A percentile compares a stretch with the other conserved stretches of the same genome.
Evolutionary conservation across 2,113 vertebrate genomes (phyloP).

Genomic region (Ginglymostoma cirratum): DNA sequence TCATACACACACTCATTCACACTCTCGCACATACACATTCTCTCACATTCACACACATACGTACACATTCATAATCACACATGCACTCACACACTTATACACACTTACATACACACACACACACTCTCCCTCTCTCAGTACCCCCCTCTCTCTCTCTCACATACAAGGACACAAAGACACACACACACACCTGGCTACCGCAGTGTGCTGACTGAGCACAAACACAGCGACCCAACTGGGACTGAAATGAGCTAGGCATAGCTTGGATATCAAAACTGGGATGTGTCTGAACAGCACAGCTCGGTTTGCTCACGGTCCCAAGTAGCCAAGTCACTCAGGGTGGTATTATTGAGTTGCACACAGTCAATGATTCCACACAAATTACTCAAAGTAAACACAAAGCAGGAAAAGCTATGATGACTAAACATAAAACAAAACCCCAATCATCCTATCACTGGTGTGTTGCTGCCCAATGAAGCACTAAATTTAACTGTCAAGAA

Average conservation of each 20-base stretch:
- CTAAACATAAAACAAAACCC: not conserved
- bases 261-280: not conserved
- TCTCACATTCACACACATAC: too few relatives aligned
- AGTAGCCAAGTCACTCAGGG: not conserved
- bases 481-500: not conserved
- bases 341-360: not conserved
- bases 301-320: not conserved
- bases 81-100: too few relatives aligned
- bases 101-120: not conserved
- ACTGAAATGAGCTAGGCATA: not conserved
- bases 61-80: too few relatives aligned
- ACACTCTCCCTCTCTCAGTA: too few relatives aligned
- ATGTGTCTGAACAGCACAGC: not conserved
- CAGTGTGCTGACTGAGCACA: not conserved
- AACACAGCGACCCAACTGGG: not conserved
- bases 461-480: not conserved
- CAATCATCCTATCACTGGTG: not conserved
- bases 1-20: too few relatives aligned
- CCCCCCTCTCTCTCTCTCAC: too few relatives aligned
- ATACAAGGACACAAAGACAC: too few relatives aligned
- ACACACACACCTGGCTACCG: not conserved
- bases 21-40: too few relatives aligned
- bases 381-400: not conserved
- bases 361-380: not conserved
- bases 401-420: not conserved